Conservation (phyloP, 2,888 invertebrate species). For the Yponomeuta cagnagella region DNA sequence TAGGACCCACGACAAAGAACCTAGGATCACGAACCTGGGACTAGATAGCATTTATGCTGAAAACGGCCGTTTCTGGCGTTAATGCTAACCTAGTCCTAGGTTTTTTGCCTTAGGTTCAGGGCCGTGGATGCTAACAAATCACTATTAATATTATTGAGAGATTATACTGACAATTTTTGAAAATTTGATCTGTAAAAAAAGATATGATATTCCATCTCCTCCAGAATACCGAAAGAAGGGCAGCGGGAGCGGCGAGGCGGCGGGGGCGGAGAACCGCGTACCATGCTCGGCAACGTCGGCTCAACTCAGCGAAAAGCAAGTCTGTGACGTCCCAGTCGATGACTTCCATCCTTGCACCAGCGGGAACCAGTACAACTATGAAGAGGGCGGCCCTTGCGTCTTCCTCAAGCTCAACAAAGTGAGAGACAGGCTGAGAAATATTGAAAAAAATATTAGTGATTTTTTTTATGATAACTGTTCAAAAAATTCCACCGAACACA, state of each 20-base stretch:
- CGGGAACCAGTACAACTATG: conserved; percentile 89
- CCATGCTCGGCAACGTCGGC: conserved; percentile 80
- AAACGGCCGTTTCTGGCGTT: no score
- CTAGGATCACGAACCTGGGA: no score
- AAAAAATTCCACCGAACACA: no score
- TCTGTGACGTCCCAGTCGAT: conserved; percentile 86
- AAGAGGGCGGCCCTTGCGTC: conserved; percentile 92
- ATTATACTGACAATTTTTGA: no score
- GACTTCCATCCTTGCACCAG: conserved; percentile 86
- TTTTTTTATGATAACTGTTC: no score
- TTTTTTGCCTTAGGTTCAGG: no score
- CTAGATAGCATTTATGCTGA: no score
- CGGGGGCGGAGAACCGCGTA: conserved; percentile 77
- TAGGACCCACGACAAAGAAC: no score
- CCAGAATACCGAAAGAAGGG: conserved; percentile 70
- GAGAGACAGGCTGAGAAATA: background rate
- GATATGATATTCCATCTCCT: background rate
- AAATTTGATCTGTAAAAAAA: no score
- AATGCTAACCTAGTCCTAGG: no score
- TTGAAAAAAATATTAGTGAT: background rate
- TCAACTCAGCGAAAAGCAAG: conserved; percentile 79
- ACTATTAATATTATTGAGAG: no score
- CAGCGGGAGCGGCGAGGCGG: conserved; percentile 53
- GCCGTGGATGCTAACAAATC: no score
- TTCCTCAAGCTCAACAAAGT: conserved; percentile 98